Percentiles rank a stretch among this genome's conserved stretches.
Conservation (phyloP, 1,140 invertebrate species). For the Drosophila sucinea region DNA sequence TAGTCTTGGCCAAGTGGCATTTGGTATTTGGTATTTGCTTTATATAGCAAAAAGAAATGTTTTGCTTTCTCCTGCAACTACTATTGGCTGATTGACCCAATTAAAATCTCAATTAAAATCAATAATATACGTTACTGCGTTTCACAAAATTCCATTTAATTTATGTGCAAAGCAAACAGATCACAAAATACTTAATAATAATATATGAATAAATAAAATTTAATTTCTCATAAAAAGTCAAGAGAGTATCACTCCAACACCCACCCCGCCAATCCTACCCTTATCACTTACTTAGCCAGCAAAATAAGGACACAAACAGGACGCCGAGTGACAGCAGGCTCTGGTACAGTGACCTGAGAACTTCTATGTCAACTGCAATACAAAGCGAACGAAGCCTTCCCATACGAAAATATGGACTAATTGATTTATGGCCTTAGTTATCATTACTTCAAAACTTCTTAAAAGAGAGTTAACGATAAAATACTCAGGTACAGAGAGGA, state of each 20-base stretch:
- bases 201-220: conserved; percentile 78
- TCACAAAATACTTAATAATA: conserved; percentile 50
- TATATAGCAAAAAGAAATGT: conserved; percentile 44
- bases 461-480: too few relatives aligned
- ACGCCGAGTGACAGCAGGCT: neutral
- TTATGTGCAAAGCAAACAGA: conserved; percentile 28
- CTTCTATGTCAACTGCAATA: neutral
- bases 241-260: conserved; percentile 54
- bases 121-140: conserved; percentile 10
- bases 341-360: neutral
- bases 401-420: too few relatives aligned
- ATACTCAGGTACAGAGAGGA: too few relatives aligned
- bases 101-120: conserved; percentile 34
- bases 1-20: conserved; percentile 21
- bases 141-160: conserved; percentile 18
- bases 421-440: too few relatives aligned
- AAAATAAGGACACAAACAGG: conserved; percentile 12
- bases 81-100: conserved; percentile 59
- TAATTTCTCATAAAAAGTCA: conserved; percentile 72
- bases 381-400: too few relatives aligned
- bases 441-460: too few relatives aligned
- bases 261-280: conserved; percentile 16
- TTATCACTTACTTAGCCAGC: neutral
- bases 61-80: conserved; percentile 14
- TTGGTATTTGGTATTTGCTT: conserved; percentile 55